phyloP scores from a whole-genome alignment of 2,888 invertebrate genomes.

The Mesoligia furuncula region DNA sequence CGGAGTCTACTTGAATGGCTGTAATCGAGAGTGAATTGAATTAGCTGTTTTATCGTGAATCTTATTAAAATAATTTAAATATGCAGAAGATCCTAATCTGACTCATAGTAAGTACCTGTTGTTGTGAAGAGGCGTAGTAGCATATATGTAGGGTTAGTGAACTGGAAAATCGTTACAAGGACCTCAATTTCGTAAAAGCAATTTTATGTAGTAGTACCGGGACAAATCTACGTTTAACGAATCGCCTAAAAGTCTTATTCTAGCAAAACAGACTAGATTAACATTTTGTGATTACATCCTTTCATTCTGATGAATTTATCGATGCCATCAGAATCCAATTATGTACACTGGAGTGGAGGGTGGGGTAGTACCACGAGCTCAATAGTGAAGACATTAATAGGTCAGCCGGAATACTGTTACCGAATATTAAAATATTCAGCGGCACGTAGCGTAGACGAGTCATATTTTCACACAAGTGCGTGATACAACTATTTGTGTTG shows the following conservation, averaged over 20 bases:
- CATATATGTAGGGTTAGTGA: slow-evolving; percentile 26
- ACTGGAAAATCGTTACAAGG: slow-evolving; percentile 22
- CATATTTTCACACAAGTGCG: slow-evolving; percentile 54
- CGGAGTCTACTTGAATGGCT: slow-evolving; percentile 29
- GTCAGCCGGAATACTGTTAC: slow-evolving; percentile 13
- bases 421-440: slow-evolving; percentile 56
- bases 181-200: slow-evolving; percentile 7
- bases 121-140: slow-evolving; percentile 18
- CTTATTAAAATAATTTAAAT: slow-evolving; percentile 35
- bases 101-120: slow-evolving; percentile 31
- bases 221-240: neutral
- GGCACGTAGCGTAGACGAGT: slow-evolving; percentile 40
- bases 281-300: neutral
- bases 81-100: slow-evolving; percentile 35
- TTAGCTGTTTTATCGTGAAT: slow-evolving; percentile 27
- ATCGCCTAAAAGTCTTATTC: neutral
- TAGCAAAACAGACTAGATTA: neutral
- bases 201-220: neutral
- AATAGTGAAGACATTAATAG: slow-evolving; percentile 36
- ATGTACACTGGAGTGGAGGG: neutral
- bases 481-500: slow-evolving; percentile 68
- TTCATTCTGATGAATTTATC: slow-evolving; percentile 11
- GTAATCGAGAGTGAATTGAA: slow-evolving; percentile 41
- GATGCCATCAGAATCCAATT: slow-evolving; percentile 17
- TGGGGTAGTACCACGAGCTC: slow-evolving; percentile 12